These are phyloP conservation scores for Brachyalestes nurse DNA, from an alignment of 2,797 vertebrate genomes.

Conservation along the genomic window DNA sequence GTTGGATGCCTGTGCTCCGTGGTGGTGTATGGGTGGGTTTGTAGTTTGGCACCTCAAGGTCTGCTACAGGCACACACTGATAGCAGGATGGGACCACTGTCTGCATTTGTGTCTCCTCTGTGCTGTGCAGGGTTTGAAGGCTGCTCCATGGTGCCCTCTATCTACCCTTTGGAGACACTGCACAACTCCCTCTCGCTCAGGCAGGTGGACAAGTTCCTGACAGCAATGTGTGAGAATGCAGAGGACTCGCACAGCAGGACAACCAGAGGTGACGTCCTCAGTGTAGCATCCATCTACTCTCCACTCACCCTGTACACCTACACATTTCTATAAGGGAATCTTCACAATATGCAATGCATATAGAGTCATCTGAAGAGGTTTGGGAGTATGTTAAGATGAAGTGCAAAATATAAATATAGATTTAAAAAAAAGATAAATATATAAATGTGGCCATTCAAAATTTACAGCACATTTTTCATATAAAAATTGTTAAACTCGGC, in stretches of 20 bases:
- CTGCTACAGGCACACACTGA: slow-evolving; percentile 40
- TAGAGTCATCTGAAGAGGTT: too few species aligned
- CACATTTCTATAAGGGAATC: not conserved
- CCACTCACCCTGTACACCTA: not conserved
- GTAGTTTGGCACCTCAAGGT: not conserved
- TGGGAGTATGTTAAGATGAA: too few species aligned
- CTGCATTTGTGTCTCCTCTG: slow-evolving; percentile 36
- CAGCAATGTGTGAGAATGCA: slow-evolving; percentile 85
- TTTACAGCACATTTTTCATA: too few species aligned
- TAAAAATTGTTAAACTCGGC: too few species aligned
- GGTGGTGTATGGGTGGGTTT: not conserved
- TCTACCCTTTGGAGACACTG: slow-evolving; percentile 96
- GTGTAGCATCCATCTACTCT: not conserved
- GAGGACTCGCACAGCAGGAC: slow-evolving; percentile 82
- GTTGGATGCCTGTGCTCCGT: slow-evolving; percentile 13
- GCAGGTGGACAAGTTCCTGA: slow-evolving; percentile 93
- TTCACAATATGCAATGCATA: too few species aligned
- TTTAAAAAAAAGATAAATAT: too few species aligned
- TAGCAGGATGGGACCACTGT: slow-evolving; percentile 29
- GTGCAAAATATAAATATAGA: too few species aligned
- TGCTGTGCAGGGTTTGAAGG: slow-evolving; percentile 91
- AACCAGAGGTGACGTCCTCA: slow-evolving; percentile 80
- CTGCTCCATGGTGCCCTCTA: slow-evolving; percentile 98
- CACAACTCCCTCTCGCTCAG: slow-evolving; percentile 97
- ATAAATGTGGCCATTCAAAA: too few species aligned